phyloP scores from a whole-genome alignment of 1,140 invertebrate species.

The Eupristina koningsbergeri region DNA sequence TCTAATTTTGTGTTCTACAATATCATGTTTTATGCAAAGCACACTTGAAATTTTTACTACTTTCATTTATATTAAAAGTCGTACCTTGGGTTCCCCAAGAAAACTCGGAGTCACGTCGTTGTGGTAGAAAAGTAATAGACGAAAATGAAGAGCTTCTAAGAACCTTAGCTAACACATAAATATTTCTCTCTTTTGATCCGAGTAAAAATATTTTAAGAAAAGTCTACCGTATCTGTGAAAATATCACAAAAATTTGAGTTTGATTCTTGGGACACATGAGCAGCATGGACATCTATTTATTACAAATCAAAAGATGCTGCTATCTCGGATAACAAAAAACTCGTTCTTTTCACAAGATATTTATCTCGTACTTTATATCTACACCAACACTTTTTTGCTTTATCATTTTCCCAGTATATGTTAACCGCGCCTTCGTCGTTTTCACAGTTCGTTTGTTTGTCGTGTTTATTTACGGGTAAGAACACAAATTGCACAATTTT shows the following conservation, averaged over 20 bases:
- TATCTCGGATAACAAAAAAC: neutral
- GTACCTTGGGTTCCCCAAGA: too few species aligned
- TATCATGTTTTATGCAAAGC: neutral
- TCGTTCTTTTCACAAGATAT: conserved; percentile 10
- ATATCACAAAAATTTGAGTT: conserved; percentile 19
- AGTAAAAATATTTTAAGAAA: too few species aligned
- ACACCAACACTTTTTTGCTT: neutral
- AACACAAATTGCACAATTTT: conserved; percentile 24
- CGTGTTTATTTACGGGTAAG: neutral
- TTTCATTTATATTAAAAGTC: too few species aligned
- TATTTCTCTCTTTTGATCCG: too few species aligned
- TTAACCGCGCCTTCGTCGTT: neutral
- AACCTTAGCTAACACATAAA: too few species aligned
- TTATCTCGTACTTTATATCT: neutral
- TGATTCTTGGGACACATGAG: neutral
- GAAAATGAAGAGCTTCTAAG: neutral
- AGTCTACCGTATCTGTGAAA: conserved; percentile 29
- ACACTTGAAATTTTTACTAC: neutral
- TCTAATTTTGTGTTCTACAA: neutral
- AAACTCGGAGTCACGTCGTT: neutral
- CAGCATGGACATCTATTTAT: neutral
- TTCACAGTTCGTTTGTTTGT: conserved; percentile 13
- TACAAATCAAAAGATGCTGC: neutral
- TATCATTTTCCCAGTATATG: neutral
- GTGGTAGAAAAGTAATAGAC: neutral